These are phyloP conservation scores for Hofmannophila pseudospretella DNA, from an alignment of 2,888 invertebrate species.

Conservation along the genomic window DNA sequence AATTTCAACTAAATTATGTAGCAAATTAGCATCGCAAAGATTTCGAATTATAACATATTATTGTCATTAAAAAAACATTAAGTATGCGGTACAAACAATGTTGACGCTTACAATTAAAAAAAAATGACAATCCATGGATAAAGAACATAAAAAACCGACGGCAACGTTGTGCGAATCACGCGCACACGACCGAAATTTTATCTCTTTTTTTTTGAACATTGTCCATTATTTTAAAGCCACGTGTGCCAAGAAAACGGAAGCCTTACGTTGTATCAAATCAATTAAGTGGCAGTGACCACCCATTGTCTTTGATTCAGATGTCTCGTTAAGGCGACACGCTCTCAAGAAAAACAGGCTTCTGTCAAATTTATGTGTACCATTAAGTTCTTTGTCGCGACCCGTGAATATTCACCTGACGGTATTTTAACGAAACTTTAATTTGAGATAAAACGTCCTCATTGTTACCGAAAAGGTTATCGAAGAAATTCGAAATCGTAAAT, in stretches of 20 bases:
- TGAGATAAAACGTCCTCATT: slow-evolving; percentile 44
- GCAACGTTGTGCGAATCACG: slow-evolving; percentile 13
- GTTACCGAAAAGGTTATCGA: slow-evolving; percentile 36
- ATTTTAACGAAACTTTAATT: slow-evolving; percentile 68
- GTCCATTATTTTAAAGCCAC: slow-evolving; percentile 19
- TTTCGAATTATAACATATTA: not conserved
- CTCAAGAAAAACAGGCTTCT: slow-evolving; percentile 40
- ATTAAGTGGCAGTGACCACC: slow-evolving; percentile 46
- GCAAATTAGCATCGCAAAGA: no score
- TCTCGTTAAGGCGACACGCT: slow-evolving; percentile 49
- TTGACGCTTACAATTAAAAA: no score
- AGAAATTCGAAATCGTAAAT: slow-evolving; percentile 28
- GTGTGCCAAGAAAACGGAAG: slow-evolving; percentile 14
- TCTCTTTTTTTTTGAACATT: slow-evolving; percentile 17
- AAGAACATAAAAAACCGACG: no score
- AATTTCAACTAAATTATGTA: no score
- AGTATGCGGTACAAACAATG: slow-evolving; percentile 4
- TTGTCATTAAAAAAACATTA: slow-evolving; percentile 10
- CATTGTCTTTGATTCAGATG: slow-evolving; percentile 61
- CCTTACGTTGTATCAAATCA: slow-evolving; percentile 42
- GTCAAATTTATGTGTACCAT: slow-evolving; percentile 60
- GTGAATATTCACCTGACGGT: slow-evolving; percentile 34
- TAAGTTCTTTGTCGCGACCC: slow-evolving; percentile 42
- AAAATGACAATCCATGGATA: no score
- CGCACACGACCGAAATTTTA: slow-evolving; percentile 17